Conservation (phyloP, 1,140 invertebrate species). For the Drosophila seguyi region DNA sequence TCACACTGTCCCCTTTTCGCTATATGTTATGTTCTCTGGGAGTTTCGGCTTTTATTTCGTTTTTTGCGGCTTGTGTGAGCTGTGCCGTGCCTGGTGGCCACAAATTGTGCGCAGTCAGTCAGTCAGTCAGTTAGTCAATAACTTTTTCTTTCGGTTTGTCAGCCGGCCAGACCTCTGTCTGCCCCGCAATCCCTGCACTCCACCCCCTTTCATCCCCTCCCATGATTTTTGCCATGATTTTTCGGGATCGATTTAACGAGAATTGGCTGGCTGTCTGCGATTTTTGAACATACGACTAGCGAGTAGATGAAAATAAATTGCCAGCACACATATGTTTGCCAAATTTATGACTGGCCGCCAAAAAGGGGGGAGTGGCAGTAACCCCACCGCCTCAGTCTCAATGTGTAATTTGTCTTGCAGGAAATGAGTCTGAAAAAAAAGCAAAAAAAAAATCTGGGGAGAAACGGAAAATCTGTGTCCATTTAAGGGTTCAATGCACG, state of each 20-base stretch:
- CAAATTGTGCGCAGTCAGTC: slow-evolving; percentile 48
- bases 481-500: slow-evolving; percentile 47
- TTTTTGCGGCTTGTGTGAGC: slow-evolving; percentile 3
- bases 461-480: slow-evolving; percentile 10
- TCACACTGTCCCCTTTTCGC: neutral
- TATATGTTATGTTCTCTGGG: neutral
- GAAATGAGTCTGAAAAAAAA: slow-evolving; percentile 40
- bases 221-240: slow-evolving; percentile 3
- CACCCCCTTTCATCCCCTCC: neutral
- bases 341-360: slow-evolving; percentile 60
- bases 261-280: slow-evolving; percentile 66
- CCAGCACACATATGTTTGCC: slow-evolving; percentile 71
- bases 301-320: slow-evolving; percentile 78
- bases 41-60: neutral
- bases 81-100: slow-evolving; percentile 55
- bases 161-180: slow-evolving; percentile 9
- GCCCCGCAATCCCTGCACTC: neutral
- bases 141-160: slow-evolving; percentile 45
- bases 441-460: neutral
- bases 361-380: slow-evolving; percentile 20
- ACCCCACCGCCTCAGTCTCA: neutral
- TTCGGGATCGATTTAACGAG: slow-evolving; percentile 65
- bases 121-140: slow-evolving; percentile 37
- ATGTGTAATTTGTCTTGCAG: slow-evolving; percentile 67
- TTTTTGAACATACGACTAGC: slow-evolving; percentile 46